Evolutionary conservation across 2,888 invertebrate species (phyloP), one percentile per base, ranked within the genome.

Genomic region (Portevinia maculata): DNA sequence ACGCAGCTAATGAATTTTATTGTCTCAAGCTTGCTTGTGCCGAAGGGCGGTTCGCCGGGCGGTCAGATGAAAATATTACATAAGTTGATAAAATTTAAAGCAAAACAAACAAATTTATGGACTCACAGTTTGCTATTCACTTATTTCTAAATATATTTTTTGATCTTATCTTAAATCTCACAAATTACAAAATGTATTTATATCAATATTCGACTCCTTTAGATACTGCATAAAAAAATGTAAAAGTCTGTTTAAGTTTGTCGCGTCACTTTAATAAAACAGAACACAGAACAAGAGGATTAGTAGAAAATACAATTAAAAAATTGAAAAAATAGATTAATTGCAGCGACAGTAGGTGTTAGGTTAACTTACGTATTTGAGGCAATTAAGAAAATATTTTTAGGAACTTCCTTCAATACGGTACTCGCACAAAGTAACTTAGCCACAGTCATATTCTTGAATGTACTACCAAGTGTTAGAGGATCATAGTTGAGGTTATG

Each of bases 391-490:
- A 95, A 95, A 15, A 93, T 94, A 85, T 94, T 93, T 44, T 90
- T 92, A 86, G 95, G 95, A 87, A 96, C 93, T n/a, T 87, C 89
- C 4, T 89, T 87, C 19, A 96, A 90, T 13, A 91, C 90, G 24
- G 94, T 93, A 41, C 95, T 96, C 86, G 95, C 93, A 88, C 96
- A 96, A 71, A 96, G 91, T 53, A 96, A 89, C 79, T 95, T 92
- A 0, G 95, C 93, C 15, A 88, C 89, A 7, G 86, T 86, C 1
- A 87, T 79, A 17, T 71, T 50, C 1, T 79, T 85, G 48, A 87
- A 87, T 0, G 79, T 70, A 17, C n/a, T 70, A 5, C 62, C 39
- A 65, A 60, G 55, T 28, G 24, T 52, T 7, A 17, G 19, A 15
- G 34, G 19, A 28, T 73, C 78, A 17, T 30, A 39, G n/a, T 52